Percentiles rank a stretch among this genome's conserved stretches.
Conservation (phyloP, 2,797 vertebrate species). For the Enteromius trimaculatus region DNA sequence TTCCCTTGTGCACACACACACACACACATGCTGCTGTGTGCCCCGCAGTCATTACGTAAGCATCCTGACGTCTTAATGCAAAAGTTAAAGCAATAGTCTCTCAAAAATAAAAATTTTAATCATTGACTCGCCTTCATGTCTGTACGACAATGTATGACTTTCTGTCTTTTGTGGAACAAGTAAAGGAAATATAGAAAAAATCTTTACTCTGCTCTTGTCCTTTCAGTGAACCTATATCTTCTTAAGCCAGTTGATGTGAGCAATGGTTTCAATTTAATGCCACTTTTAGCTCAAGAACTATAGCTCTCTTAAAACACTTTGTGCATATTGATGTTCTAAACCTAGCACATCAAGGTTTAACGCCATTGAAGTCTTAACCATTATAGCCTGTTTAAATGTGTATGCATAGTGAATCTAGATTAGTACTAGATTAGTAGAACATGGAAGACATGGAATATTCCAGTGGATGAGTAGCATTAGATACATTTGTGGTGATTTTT, state of each 20-base stretch:
- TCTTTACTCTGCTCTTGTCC: background rate
- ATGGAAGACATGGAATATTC: background rate
- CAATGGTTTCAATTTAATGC: background rate
- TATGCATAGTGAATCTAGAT: background rate
- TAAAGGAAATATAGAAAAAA: background rate
- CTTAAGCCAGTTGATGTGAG: background rate
- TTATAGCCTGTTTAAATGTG: background rate
- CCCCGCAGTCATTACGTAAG: slow-evolving; percentile 1
- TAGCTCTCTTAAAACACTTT: background rate
- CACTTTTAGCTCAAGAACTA: background rate
- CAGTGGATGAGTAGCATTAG: no score
- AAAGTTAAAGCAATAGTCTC: slow-evolving; percentile 16
- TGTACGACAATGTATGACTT: background rate
- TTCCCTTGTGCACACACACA: background rate
- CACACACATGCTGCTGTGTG: slow-evolving; percentile 14
- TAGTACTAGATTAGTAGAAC: no score
- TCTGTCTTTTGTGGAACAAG: background rate
- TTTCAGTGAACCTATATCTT: background rate
- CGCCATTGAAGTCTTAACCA: background rate
- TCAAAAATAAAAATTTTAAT: slow-evolving; percentile 4
- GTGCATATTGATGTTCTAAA: background rate
- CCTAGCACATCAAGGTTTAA: background rate
- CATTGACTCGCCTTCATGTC: background rate
- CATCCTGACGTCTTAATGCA: slow-evolving; percentile 51
- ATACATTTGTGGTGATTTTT: background rate